These are phyloP conservation scores for Thamnophis elegans DNA, from an alignment of 2,797 vertebrate genomes.

Conservation along the genomic window DNA sequence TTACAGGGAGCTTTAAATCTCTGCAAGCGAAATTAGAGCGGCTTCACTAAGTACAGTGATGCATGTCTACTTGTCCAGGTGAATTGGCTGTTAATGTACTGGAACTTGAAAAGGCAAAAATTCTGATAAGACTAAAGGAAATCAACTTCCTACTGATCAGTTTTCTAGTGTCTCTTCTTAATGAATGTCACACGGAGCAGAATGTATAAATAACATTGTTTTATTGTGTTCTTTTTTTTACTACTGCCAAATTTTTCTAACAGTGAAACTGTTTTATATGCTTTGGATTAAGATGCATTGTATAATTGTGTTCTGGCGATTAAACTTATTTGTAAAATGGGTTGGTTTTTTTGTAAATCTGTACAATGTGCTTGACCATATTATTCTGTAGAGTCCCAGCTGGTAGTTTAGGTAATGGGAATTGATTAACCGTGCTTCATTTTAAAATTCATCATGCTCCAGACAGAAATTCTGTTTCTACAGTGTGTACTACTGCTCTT, in stretches of 20 bases:
- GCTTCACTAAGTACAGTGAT: constrained; percentile 76
- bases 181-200: constrained; percentile 43
- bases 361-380: not conserved
- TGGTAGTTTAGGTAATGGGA: not conserved
- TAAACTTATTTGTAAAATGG: constrained; percentile 45
- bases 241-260: constrained; percentile 47
- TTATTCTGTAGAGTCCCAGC: not conserved
- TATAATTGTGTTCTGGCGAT: constrained; percentile 43
- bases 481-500: not conserved
- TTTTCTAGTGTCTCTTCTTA: constrained; percentile 44
- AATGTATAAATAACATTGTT: constrained; percentile 53
- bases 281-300: constrained; percentile 41
- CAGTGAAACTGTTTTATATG: constrained; percentile 32
- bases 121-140: constrained; percentile 31
- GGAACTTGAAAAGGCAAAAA: constrained; percentile 36
- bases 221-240: constrained; percentile 29
- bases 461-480: not conserved
- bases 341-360: not conserved
- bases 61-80: not conserved
- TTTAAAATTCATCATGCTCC: not conserved
- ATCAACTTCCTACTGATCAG: constrained; percentile 34
- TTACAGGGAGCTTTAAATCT: constrained; percentile 90
- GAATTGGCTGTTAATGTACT: constrained; percentile 42
- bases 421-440: not conserved
- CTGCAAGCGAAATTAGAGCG: constrained; percentile 94